A percentile compares a stretch with the other conserved stretches of the same genome.
phyloP scores from a whole-genome alignment of 2,888 invertebrate species.

The Elmis aenea region DNA sequence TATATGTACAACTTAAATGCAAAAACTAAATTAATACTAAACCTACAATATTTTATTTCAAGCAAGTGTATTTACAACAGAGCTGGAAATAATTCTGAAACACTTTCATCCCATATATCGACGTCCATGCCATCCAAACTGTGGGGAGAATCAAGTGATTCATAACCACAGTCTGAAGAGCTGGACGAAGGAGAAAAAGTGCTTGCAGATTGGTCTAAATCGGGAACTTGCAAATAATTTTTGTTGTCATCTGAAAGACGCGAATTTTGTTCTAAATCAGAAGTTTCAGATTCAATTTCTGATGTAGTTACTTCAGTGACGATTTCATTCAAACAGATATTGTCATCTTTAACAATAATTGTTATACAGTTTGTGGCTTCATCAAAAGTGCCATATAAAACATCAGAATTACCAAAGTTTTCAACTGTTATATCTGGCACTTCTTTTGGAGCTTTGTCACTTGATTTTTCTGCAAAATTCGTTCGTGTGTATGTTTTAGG shows the following conservation, averaged over 20 bases:
- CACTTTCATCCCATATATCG: constrained; percentile 67
- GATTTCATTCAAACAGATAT: constrained; percentile 50
- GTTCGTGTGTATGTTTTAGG: constrained; percentile 7
- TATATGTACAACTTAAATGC: background rate
- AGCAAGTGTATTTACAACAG: constrained; percentile 60
- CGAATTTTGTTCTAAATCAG: constrained; percentile 27
- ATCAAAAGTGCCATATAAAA: constrained; percentile 68
- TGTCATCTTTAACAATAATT: constrained; percentile 62
- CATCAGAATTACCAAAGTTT: constrained; percentile 46
- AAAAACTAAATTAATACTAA: background rate
- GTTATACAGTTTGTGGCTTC: constrained; percentile 70
- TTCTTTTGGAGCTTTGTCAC: constrained; percentile 7
- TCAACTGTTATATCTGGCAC: constrained; percentile 17
- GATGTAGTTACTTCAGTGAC: constrained; percentile 43
- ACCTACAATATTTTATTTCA: too few species aligned
- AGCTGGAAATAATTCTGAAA: constrained; percentile 73
- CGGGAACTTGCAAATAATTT: constrained; percentile 3
- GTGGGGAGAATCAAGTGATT: constrained; percentile 59
- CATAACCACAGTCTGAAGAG: constrained; percentile 60
- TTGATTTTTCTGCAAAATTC: constrained; percentile 2
- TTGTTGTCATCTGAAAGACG: constrained; percentile 4
- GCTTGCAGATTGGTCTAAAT: constrained; percentile 4
- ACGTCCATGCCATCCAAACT: constrained; percentile 37
- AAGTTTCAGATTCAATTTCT: constrained; percentile 21
- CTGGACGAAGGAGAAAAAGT: constrained; percentile 13